Evolutionary conservation across 2,113 vertebrate species (phyloP), one percentile per base, ranked within the genome.

Genomic region (Pipa parva): DNA sequence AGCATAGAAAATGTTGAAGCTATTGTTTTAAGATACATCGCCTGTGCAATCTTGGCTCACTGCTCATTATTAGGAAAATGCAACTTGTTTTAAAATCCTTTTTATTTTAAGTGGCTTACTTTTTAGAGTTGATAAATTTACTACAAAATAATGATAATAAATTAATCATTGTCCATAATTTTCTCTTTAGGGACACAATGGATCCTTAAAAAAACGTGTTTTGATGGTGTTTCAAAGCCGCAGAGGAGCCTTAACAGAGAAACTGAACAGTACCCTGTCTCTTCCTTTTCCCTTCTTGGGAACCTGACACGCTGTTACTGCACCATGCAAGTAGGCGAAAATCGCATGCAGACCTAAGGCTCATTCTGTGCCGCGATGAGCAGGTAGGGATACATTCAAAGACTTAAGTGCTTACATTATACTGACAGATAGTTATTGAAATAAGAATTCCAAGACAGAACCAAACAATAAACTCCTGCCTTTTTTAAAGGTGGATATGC

Each of bases 281-380:
- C 48, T 60, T n/a, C 65, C 25, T 22, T 18, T 69, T 61, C 66
- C 66, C 66, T 45, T 25, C 48, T 31, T 31, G 65, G 65, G 65
- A 60, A 54, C 65, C 48, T 59, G 57, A 60, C 25, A 52, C 48
- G 22, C 65, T 42, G 64, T 59, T 5, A 69, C 58, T 51, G 31
- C 33, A 49, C 65, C 66, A 70, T 70, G 66, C 58, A 45, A 49
- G 58, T 48, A 57, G 10, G 48, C 13, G 25, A 70, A 49, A 58
- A 70, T 70, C 57, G 26, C 48, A 61, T 39, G 55, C 54, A 70
- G 66, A 70, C 66, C 58, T 70, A 70, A 70, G 48, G 49, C 57
- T 58, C 48, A 31, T 52, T 42, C 58, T 70, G 58, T 70, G 66
- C 66, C 66, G 66, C 66, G 22, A 70, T 70, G 66, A 61, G 66